These are phyloP conservation scores for Neodon shergylaensis DNA, from an alignment of 2,113 vertebrate species.

Conservation along the genomic window DNA sequence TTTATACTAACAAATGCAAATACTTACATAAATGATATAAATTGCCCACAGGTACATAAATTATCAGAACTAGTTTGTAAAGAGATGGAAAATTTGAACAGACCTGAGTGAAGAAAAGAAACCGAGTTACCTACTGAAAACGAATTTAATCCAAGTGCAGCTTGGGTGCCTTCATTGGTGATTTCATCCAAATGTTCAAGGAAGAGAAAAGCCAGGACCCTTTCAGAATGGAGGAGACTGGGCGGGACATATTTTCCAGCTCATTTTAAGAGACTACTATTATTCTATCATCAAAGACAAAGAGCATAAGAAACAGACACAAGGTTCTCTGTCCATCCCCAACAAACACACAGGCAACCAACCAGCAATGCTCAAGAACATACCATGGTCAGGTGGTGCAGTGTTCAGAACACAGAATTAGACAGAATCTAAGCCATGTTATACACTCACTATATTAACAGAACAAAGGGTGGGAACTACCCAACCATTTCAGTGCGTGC, in stretches of 20 bases:
- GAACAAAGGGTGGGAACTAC: background rate
- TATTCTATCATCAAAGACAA: constrained; percentile 8
- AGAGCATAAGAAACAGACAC: background rate
- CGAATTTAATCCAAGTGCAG: background rate
- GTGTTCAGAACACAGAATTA: background rate
- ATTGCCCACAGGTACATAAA: background rate
- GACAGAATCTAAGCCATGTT: background rate
- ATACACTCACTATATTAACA: background rate
- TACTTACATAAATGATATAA: background rate
- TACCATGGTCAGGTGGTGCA: background rate
- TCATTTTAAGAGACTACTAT: background rate
- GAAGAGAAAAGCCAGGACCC: background rate
- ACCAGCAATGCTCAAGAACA: background rate
- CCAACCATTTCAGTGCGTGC: background rate
- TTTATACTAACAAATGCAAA: constrained; percentile 1
- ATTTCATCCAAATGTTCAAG: background rate
- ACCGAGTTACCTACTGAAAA: constrained; percentile 16
- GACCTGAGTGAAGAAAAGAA: constrained; percentile 6
- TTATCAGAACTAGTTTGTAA: constrained; percentile 9
- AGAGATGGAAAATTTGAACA: constrained; percentile 15
- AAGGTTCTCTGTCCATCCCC: background rate
- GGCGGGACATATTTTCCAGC: background rate
- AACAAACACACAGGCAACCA: background rate
- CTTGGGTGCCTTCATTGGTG: background rate
- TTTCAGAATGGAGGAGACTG: background rate